A percentile compares a stretch with the other conserved stretches of the same genome.
These are phyloP conservation scores for Cottus gobio DNA, from an alignment of 2,113 vertebrate genomes.

Conservation along the genomic window DNA sequence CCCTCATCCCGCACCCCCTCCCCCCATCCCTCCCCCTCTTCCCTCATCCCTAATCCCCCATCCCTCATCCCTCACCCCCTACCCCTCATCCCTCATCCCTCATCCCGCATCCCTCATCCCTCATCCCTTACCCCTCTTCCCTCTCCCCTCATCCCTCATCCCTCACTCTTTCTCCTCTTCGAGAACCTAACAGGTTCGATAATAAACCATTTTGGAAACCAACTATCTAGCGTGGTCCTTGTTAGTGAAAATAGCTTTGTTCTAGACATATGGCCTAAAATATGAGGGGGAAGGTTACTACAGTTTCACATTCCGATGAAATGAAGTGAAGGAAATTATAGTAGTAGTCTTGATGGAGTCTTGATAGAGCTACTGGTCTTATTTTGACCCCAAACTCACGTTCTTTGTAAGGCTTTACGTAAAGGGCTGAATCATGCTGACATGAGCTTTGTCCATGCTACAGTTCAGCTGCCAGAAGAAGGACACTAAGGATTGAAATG, in stretches of 20 bases:
- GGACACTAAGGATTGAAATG: conserved; percentile 82
- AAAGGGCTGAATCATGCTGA: background rate
- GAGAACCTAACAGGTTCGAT: too few relatives aligned
- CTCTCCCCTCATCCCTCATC: too few relatives aligned
- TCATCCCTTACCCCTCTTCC: too few relatives aligned
- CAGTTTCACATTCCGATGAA: background rate
- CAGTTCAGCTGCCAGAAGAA: conserved; percentile 83
- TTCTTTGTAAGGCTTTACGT: background rate
- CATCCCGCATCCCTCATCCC: too few relatives aligned
- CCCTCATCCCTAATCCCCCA: too few relatives aligned
- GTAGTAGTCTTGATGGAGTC: background rate
- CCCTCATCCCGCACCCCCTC: too few relatives aligned
- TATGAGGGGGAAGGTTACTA: background rate
- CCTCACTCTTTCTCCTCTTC: too few relatives aligned
- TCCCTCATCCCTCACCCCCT: too few relatives aligned
- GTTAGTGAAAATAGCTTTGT: conserved; percentile 9
- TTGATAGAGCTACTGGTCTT: background rate
- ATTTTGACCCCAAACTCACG: background rate
- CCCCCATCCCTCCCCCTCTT: too few relatives aligned
- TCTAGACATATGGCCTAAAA: background rate
- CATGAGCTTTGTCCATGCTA: background rate
- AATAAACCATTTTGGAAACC: too few relatives aligned
- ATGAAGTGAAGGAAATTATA: background rate
- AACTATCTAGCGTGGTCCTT: too few relatives aligned
- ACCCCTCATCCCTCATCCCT: too few relatives aligned